phyloP scores from a whole-genome alignment of 2,797 vertebrate species.

The Scolopax bukidnonensis region DNA sequence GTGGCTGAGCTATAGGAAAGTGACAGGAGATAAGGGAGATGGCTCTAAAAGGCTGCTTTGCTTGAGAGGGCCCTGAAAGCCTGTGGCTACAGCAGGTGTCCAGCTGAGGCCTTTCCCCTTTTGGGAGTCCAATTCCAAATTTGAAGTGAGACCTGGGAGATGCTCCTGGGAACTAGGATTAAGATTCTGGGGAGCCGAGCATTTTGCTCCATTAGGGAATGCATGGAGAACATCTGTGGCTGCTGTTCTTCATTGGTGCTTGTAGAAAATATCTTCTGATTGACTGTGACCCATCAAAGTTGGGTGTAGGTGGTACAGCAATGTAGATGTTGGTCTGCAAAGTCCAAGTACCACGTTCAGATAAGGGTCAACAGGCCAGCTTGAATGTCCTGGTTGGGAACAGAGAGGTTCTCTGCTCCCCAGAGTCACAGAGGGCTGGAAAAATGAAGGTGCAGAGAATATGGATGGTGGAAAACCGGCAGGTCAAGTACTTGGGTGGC shows the following conservation, averaged over 20 bases:
- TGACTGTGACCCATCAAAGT: background rate
- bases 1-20: constrained; percentile 39
- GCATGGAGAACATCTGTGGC: background rate
- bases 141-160: background rate
- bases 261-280: background rate
- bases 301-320: background rate
- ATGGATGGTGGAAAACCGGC: background rate
- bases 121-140: background rate
- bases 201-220: background rate
- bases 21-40: constrained; percentile 27
- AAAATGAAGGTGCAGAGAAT: background rate
- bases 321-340: background rate
- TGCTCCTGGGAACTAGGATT: background rate
- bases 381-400: background rate
- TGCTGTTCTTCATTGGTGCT: background rate
- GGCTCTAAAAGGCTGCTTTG: background rate
- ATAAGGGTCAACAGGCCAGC: background rate
- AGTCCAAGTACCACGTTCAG: background rate
- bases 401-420: background rate
- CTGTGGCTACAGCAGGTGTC: background rate
- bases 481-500: background rate
- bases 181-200: background rate
- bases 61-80: background rate
- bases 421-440: fast-evolving
- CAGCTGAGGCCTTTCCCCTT: background rate